A percentile compares a stretch with the other conserved stretches of the same genome.
phyloP scores from a whole-genome alignment of 1,140 invertebrate species.

The Mactra quadrangularis region DNA sequence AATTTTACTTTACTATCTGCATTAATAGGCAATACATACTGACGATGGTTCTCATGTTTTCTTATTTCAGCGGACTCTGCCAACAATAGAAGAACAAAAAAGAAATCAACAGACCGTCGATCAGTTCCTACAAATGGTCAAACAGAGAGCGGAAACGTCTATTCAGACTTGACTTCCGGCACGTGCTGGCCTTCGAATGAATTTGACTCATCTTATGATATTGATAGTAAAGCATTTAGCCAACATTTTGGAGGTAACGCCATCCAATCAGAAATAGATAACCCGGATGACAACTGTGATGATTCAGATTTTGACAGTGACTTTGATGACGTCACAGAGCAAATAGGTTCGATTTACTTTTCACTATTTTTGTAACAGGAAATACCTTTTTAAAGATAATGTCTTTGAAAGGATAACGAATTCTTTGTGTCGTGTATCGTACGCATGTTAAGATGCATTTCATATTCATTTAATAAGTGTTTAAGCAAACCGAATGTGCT shows the following conservation, averaged over 20 bases:
- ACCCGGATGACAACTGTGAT: conserved; percentile 1
- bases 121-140: background rate
- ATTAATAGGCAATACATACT: too few relatives aligned
- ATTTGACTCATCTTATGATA: conserved; percentile 32
- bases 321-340: conserved; percentile 23
- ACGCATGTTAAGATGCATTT: too few relatives aligned
- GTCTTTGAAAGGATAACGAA: too few relatives aligned
- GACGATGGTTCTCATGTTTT: too few relatives aligned
- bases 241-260: background rate
- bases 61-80: conserved; percentile 19
- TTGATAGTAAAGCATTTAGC: conserved; percentile 13
- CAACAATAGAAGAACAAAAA: conserved; percentile 9
- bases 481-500: too few relatives aligned
- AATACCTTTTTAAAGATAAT: too few relatives aligned
- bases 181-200: conserved; percentile 11
- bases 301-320: conserved; percentile 18
- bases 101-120: conserved; percentile 2
- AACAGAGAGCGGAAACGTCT: conserved; percentile 27
- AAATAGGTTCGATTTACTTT: background rate
- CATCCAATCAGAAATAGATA: conserved; percentile 1
- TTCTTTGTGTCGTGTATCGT: too few relatives aligned
- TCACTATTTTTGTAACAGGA: too few relatives aligned
- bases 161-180: conserved; percentile 31
- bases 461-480: too few relatives aligned
- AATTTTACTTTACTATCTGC: too few relatives aligned